Evolutionary conservation across 2,888 invertebrate genomes (phyloP).

Genomic region (Hypena proboscidalis): DNA sequence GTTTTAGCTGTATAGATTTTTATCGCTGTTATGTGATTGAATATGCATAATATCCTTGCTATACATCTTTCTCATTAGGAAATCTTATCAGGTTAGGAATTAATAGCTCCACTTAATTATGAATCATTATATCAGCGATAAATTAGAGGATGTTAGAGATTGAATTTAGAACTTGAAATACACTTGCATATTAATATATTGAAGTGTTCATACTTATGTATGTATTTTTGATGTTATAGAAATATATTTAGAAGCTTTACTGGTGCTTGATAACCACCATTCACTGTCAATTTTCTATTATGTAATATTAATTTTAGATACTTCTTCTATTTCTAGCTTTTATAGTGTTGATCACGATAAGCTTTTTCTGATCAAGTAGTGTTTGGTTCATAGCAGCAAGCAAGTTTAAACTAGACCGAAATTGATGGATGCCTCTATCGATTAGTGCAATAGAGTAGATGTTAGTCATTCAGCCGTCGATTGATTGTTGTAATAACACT

Average conservation of each 20-base stretch:
- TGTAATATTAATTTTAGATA: slow-evolving; percentile 23
- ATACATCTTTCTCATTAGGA: too few relatives aligned
- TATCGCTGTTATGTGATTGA: slow-evolving; percentile 14
- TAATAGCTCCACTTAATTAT: background rate
- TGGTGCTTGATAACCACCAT: slow-evolving; percentile 15
- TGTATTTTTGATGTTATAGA: slow-evolving; percentile 14
- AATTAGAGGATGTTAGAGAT: background rate
- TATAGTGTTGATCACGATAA: slow-evolving; percentile 8
- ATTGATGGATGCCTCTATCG: too few relatives aligned
- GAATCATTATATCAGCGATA: slow-evolving; percentile 8
- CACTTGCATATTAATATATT: slow-evolving; percentile 6
- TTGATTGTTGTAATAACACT: too few relatives aligned
- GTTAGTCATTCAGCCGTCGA: too few relatives aligned
- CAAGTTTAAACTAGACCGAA: too few relatives aligned
- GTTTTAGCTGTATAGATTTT: background rate
- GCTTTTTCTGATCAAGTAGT: slow-evolving; percentile 3
- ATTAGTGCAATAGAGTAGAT: too few relatives aligned
- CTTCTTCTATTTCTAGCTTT: slow-evolving; percentile 21
- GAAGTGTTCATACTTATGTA: slow-evolving; percentile 15
- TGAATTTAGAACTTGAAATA: background rate
- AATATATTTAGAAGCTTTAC: slow-evolving; percentile 13
- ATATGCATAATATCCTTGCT: background rate
- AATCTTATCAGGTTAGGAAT: background rate
- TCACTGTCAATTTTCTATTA: slow-evolving; percentile 19
- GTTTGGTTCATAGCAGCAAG: too few relatives aligned